Percentiles rank a stretch among this genome's conserved stretches.
phyloP scores from a whole-genome alignment of 2,113 vertebrate genomes.

The Glaucidium brasilianum region DNA sequence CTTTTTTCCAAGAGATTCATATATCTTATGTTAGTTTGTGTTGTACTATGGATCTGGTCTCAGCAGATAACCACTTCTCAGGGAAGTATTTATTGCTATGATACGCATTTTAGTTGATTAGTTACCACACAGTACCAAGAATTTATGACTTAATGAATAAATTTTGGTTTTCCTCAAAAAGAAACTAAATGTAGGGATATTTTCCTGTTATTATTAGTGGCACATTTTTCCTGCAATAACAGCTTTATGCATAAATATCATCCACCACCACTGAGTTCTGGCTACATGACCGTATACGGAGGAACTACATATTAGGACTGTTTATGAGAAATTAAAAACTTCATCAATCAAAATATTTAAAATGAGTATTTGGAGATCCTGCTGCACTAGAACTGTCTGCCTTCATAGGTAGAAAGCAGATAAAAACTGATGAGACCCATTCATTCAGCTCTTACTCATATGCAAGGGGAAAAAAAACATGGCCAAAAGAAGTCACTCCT shows the following conservation, averaged over 20 bases:
- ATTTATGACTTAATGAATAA: slow-evolving; percentile 12
- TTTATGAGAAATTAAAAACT: neutral
- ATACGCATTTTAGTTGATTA: slow-evolving; percentile 31
- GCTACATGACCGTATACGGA: neutral
- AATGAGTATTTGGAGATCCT: neutral
- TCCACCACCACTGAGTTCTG: neutral
- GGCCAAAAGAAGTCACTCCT: neutral
- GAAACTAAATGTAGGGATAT: neutral
- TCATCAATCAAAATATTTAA: neutral
- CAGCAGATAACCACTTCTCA: slow-evolving; percentile 35
- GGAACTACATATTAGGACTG: neutral
- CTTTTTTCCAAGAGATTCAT: neutral
- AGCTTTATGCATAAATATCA: neutral
- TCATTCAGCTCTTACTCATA: neutral
- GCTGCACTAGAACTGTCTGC: neutral
- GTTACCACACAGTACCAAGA: neutral
- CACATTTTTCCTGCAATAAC: neutral
- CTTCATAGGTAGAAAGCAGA: neutral
- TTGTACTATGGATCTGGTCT: slow-evolving; percentile 32
- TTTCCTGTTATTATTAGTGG: neutral
- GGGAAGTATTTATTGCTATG: slow-evolving; percentile 43
- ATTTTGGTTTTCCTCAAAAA: slow-evolving; percentile 44
- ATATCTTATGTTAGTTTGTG: slow-evolving; percentile 21
- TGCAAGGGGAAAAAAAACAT: neutral
- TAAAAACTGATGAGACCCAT: neutral